phyloP scores from a whole-genome alignment of 2,888 invertebrate species.

The Parnassius orleans region DNA sequence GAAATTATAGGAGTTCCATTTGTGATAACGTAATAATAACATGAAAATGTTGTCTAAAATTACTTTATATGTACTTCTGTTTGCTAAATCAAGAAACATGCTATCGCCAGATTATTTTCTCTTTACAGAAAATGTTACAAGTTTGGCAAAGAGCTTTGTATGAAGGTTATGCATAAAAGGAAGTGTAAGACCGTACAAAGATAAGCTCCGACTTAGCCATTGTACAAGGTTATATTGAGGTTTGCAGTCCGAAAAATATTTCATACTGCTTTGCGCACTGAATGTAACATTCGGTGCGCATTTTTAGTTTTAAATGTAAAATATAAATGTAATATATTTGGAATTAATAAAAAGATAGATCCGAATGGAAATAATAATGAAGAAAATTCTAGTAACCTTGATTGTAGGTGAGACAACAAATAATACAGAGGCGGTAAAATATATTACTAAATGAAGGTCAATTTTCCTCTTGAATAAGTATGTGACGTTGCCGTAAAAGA shows the following conservation, averaged over 20 bases:
- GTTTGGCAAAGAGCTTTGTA: slow-evolving; percentile 15
- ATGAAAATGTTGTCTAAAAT: too few species aligned
- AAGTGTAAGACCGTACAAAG: slow-evolving; percentile 12
- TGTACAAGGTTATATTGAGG: slow-evolving; percentile 8
- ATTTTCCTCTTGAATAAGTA: slow-evolving; percentile 44
- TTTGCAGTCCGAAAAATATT: slow-evolving; percentile 13
- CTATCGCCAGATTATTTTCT: background rate
- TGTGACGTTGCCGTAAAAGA: slow-evolving; percentile 40
- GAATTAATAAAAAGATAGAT: too few species aligned
- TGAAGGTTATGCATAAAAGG: slow-evolving; percentile 20
- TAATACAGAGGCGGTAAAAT: slow-evolving; percentile 14
- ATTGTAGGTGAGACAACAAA: slow-evolving; percentile 5
- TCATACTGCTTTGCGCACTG: slow-evolving; percentile 1
- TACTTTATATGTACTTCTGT: too few species aligned
- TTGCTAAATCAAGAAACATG: too few species aligned
- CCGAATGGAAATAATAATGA: background rate
- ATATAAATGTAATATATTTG: background rate
- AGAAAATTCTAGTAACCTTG: slow-evolving; percentile 8
- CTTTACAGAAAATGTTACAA: slow-evolving; percentile 5
- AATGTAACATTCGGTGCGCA: background rate
- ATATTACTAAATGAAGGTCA: slow-evolving; percentile 41
- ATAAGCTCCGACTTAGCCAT: slow-evolving; percentile 15
- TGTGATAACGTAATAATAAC: too few species aligned
- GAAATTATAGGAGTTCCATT: too few species aligned
- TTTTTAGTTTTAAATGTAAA: background rate